Evolutionary conservation across 1,140 invertebrate species (phyloP), one percentile per base, ranked within the genome.

Genomic region (Drosophila paulistorum): DNA sequence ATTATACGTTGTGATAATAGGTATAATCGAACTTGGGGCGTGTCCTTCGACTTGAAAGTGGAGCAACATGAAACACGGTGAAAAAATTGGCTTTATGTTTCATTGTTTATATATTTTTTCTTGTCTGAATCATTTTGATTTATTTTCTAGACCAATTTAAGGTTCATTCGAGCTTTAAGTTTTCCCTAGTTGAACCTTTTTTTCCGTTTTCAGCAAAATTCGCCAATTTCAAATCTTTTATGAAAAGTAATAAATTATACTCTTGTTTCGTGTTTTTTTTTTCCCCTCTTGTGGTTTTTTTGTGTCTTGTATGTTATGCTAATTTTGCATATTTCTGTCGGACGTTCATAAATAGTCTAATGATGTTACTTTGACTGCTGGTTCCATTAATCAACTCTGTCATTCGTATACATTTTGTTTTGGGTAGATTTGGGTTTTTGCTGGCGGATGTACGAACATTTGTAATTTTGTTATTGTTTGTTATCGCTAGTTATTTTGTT

Each of bases 331-430:
- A 76, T 69, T 76, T 76, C 45, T 30, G 17, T 33, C 66, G 62
- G 61, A 68, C 58, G 62, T 63, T 76, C 65, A 76, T 76, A 75
- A 61, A 71, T 78, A 70, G 82, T 81, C 83, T 85, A 87, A 82
- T 85, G 82, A 85, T 81, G 74, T 72, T 79, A 71, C 54, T 74
- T 11, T 48, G 42, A 48, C 61, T 65, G 59, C 48, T 45, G 77
- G 62, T 62, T 71, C 42, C 82, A 85, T 85, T 85, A 85, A 85
- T 85, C 82, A 87, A 65, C 63, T 74, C 77, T 85, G 82, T 85
- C 82, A 82, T 74, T 86, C 68, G 76, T 33, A 33, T 33, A 57
- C 45, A 51, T 23, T 61, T 73, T 63, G 33, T 37, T 55, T 55
- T 17, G 58, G 41, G n/a, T 57, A 35, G 41, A 48, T 65, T 65